Evolutionary conservation across 2,888 invertebrate species (phyloP), one percentile per base, ranked within the genome.

Genomic region (Platerodrilus igneus): DNA sequence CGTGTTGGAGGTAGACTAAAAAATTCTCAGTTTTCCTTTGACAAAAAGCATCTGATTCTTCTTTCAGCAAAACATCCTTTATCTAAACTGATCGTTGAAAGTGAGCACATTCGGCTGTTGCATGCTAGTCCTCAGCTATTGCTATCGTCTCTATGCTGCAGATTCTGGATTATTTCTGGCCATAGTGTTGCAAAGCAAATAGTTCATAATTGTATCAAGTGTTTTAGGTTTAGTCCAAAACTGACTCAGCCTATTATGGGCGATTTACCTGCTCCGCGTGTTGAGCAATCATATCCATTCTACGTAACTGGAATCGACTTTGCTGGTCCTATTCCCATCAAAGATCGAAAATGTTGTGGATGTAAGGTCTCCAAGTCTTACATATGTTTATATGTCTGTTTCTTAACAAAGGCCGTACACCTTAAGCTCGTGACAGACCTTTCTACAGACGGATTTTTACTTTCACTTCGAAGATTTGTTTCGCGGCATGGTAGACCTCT

Each of bases 151-250:
- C 3, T 48, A 9, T 13, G 41, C 9, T 18, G 34, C 15, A 14
- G 36, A 19, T 39, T 29, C 23, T 48, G 39, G 42, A 25, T 32
- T 3, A 36, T 32, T n/a, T 25, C 27, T 11, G 41, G 48, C 8
- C 13, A 19, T 7, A 22, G 22, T n/a, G 7, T 27, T 10, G 28
- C 38, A 8, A 35, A 39, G 19, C 31, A 40, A 6, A 21, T 47
- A 1, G 33, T 45, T 2, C 21, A 34, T n/a, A 8, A 5, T n/a
- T 52, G 48, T 19, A 23, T 53, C 1, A 11, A 6, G 8, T 52
- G 55, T 26, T 37, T 35, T 25, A 27, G 37, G 7, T 6, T 13
- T 2, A 50, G 38, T 10, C 48, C 55, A 4, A 17, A 8, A 9
- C 6, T 3, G 5, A 10, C 10, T 1, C n/a, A 13, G 9, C 8